A percentile compares a stretch with the other conserved stretches of the same genome.
Evolutionary conservation across 2,888 invertebrate genomes (phyloP).

Genomic region (Dryocosmus kuriphilus): DNA sequence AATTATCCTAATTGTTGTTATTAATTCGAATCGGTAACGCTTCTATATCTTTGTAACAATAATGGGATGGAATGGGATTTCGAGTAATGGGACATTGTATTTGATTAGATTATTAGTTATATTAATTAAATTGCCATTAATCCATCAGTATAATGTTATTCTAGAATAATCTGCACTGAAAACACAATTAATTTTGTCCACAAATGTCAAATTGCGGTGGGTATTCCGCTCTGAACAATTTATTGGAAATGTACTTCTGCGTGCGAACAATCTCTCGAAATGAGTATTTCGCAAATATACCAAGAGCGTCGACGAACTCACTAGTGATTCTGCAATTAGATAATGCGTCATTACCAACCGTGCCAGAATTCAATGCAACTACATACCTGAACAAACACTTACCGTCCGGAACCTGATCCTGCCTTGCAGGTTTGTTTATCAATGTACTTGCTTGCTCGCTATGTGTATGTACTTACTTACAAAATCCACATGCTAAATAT

Average conservation of each 20-base stretch:
- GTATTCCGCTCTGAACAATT: neutral
- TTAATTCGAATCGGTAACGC: neutral
- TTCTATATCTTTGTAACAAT: neutral
- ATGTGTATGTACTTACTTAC: slow-evolving; percentile 18
- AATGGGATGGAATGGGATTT: too few relatives aligned
- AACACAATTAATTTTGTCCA: neutral
- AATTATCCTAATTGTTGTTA: too few relatives aligned
- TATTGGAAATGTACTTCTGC: neutral
- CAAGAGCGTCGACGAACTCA: neutral
- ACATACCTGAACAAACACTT: slow-evolving; percentile 16
- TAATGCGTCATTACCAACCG: neutral
- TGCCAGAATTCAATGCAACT: neutral
- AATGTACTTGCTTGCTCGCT: neutral
- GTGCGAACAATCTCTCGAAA: slow-evolving; percentile 11
- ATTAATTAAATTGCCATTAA: neutral
- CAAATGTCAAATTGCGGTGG: neutral
- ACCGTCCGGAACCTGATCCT: neutral
- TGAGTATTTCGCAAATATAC: slow-evolving; percentile 26
- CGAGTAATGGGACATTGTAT: neutral
- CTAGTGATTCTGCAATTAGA: neutral
- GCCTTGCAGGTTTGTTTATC: neutral
- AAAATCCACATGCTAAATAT: slow-evolving; percentile 45
- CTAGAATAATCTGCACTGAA: neutral
- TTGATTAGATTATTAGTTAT: neutral
- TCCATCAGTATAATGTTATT: neutral